Evolutionary conservation across 2,113 vertebrate genomes (phyloP).

Genomic region (Paedocypris sp.): DNA sequence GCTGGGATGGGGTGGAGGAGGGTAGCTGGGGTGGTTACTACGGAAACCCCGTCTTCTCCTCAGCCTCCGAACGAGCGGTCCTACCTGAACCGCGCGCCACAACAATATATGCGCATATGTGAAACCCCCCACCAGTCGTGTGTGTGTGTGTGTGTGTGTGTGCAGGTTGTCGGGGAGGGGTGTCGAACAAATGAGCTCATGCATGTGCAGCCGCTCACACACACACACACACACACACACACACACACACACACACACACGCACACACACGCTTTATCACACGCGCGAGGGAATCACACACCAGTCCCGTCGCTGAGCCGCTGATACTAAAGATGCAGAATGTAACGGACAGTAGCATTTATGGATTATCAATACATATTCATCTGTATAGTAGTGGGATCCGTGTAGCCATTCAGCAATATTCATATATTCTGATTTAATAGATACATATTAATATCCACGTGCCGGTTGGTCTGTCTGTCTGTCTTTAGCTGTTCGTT

Average conservation of each 20-base stretch:
- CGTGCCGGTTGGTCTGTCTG: too few species aligned
- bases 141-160: slow-evolving; percentile 25
- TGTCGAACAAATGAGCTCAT: slow-evolving; percentile 1
- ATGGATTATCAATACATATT: too few species aligned
- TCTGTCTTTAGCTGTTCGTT: too few species aligned
- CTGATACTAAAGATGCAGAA: too few species aligned
- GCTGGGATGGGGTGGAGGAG: slow-evolving; percentile 33
- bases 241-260: not conserved
- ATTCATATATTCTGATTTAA: too few species aligned
- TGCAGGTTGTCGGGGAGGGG: slow-evolving; percentile 22
- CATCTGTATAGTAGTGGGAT: too few species aligned
- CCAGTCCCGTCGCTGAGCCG: slow-evolving; percentile 5
- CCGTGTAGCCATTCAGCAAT: too few species aligned
- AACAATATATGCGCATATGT: not conserved
- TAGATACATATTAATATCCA: too few species aligned
- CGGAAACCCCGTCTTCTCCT: slow-evolving; percentile 51
- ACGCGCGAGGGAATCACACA: not conserved
- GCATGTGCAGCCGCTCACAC: not conserved
- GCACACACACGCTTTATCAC: too few species aligned
- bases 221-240: not conserved
- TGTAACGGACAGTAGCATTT: too few species aligned
- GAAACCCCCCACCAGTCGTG: not conserved
- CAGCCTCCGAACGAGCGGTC: slow-evolving; percentile 28
- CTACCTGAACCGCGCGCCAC: slow-evolving; percentile 25
- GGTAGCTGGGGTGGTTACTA: slow-evolving; percentile 46